Percentiles rank a stretch among this genome's conserved stretches.
These are phyloP conservation scores for Pithys albifrons DNA, from an alignment of 2,113 vertebrate genomes.

Conservation along the genomic window DNA sequence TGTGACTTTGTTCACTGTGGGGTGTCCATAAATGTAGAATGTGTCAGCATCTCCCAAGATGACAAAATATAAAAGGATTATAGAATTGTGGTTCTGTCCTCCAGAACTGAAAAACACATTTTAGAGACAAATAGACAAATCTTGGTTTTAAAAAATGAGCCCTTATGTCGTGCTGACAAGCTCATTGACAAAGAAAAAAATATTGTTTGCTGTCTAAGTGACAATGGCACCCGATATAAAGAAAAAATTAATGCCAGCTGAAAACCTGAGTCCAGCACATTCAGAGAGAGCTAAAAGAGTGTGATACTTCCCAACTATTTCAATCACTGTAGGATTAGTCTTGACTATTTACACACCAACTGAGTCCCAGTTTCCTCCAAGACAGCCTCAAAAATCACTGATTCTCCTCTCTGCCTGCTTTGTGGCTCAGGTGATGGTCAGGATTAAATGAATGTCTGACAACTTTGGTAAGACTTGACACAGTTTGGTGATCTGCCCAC, in stretches of 20 bases:
- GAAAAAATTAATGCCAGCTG: not conserved
- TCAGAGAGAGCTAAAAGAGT: not conserved
- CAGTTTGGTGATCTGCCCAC: not conserved
- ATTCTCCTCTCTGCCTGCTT: not conserved
- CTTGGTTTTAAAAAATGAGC: slow-evolving; percentile 14
- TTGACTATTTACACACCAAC: not conserved
- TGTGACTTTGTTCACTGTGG: not conserved
- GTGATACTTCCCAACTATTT: not conserved
- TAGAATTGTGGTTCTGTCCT: slow-evolving; percentile 4
- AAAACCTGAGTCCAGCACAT: not conserved
- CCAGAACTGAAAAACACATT: slow-evolving; percentile 28
- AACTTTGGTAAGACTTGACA: not conserved
- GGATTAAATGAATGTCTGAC: not conserved
- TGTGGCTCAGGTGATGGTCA: not conserved
- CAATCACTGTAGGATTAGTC: not conserved
- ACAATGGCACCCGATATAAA: not conserved
- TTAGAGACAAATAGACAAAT: slow-evolving; percentile 22
- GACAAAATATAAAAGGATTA: not conserved
- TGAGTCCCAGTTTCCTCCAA: not conserved
- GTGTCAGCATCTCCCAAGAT: not conserved
- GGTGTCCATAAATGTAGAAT: not conserved
- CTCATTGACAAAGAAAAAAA: not conserved
- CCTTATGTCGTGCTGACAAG: slow-evolving; percentile 3
- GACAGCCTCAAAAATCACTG: not conserved
- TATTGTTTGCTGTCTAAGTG: not conserved